A percentile compares a stretch with the other conserved stretches of the same genome.
phyloP scores from a whole-genome alignment of 2,797 vertebrate genomes.

The Pseudochirops corinnae region DNA sequence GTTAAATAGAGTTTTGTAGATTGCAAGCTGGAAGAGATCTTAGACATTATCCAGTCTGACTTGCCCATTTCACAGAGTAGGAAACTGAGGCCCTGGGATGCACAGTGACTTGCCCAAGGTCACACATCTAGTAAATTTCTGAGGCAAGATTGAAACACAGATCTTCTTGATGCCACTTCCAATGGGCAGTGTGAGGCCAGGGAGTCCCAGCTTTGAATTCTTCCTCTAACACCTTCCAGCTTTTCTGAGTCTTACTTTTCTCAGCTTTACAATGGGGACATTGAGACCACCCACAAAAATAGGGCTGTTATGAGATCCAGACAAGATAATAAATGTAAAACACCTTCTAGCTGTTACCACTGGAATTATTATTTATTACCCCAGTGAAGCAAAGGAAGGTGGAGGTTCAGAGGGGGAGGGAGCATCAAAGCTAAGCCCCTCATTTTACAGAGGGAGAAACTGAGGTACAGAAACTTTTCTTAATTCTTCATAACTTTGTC shows the following conservation, averaged over 20 bases:
- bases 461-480: background rate
- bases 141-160: background rate
- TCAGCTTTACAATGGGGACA: background rate
- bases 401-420: background rate
- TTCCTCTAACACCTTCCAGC: background rate
- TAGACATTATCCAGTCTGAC: background rate
- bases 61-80: background rate
- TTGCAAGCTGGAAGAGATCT: background rate
- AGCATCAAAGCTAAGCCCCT: background rate
- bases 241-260: background rate
- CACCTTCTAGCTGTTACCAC: background rate
- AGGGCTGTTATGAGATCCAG: background rate
- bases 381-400: background rate
- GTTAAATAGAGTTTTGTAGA: background rate
- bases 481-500: background rate
- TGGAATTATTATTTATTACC: background rate
- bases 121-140: background rate
- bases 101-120: background rate
- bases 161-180: background rate
- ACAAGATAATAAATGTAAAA: background rate
- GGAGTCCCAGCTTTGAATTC: background rate
- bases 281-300: background rate
- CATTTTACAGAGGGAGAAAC: background rate
- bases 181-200: background rate
- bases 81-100: background rate